Evolutionary conservation across 2,888 invertebrate species (phyloP), one percentile per base, ranked within the genome.

Genomic region (Scaptomyza flava): DNA sequence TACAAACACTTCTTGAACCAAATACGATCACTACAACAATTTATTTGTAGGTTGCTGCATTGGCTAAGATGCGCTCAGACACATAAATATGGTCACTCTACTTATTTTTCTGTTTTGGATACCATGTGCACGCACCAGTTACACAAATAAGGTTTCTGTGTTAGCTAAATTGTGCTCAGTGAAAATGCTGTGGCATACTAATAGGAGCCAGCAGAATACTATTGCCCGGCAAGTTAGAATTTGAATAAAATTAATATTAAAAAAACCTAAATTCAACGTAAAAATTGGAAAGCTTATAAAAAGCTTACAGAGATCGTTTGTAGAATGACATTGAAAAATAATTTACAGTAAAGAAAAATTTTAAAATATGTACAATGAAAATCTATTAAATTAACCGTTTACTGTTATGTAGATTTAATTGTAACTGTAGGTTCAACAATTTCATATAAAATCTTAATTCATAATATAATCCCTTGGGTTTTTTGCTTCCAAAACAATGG

Each of bases 401-500:
- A 23, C 9, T 33, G 33, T 11, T 11, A 33, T 9, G 33, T 33
- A 9, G 3, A 33, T 11, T 11, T 9, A 33, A 47, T 7, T 17
- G 11, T n/a, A n/a, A 0, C 31, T 12, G 17, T 20, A 8, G 20
- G n/a, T 9, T 57, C 2, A 41, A 23, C n/a, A 41, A 38, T 9
- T 31, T 41, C 8, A 58, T 31, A 31, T 52, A 14, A 42, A 57
- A 34, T 60, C 64, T 41, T 65, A 68, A 57, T 50, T 43, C 43
- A 31, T 8, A 17, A 14, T n/a, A 43, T 52, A 61, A 43, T 23
- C 23, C 52, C 14, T 43, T 36, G 36, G n/a, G 3, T 36, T 60
- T 66, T 56, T 56, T 58, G 68, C 76, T 70, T 56, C 54, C 71
- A 67, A 77, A 74, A 20, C 72, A 68, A 17, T 11, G 42, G 9